phyloP scores from a whole-genome alignment of 2,113 vertebrate genomes.

The Columbina picui region DNA sequence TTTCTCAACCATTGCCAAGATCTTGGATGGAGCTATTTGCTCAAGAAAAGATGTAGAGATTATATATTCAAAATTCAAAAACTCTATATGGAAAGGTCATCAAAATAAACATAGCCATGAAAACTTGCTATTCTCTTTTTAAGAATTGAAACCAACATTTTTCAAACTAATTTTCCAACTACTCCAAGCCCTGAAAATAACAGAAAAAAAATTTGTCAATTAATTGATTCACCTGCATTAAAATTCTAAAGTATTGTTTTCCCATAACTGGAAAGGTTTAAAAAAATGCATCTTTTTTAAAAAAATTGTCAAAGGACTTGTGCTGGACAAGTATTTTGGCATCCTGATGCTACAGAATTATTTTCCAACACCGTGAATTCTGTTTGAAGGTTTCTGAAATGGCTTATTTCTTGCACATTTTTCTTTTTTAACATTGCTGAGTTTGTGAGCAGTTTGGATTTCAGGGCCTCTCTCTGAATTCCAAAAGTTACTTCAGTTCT shows the following conservation, averaged over 20 bases:
- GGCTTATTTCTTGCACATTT: neutral
- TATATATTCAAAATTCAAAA: neutral
- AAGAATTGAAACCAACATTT: neutral
- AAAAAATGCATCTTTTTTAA: neutral
- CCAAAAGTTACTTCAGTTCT: neutral
- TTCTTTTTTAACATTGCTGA: neutral
- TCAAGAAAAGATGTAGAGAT: neutral
- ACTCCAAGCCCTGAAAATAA: neutral
- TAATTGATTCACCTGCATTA: neutral
- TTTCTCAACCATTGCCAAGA: neutral
- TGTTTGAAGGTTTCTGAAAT: neutral
- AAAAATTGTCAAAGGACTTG: neutral
- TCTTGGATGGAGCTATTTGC: neutral
- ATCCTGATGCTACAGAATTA: neutral
- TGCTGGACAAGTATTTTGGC: neutral
- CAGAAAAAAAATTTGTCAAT: neutral
- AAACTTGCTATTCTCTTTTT: neutral
- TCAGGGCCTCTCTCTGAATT: neutral
- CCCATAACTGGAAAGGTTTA: neutral
- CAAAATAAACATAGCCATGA: neutral
- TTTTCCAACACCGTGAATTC: neutral
- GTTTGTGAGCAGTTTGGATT: neutral
- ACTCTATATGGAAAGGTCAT: accelerated
- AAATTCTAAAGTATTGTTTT: neutral
- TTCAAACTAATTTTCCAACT: neutral